A percentile compares a stretch with the other conserved stretches of the same genome.
phyloP scores from a whole-genome alignment of 2,888 invertebrate genomes.

The Himalopsyche tibetana region DNA sequence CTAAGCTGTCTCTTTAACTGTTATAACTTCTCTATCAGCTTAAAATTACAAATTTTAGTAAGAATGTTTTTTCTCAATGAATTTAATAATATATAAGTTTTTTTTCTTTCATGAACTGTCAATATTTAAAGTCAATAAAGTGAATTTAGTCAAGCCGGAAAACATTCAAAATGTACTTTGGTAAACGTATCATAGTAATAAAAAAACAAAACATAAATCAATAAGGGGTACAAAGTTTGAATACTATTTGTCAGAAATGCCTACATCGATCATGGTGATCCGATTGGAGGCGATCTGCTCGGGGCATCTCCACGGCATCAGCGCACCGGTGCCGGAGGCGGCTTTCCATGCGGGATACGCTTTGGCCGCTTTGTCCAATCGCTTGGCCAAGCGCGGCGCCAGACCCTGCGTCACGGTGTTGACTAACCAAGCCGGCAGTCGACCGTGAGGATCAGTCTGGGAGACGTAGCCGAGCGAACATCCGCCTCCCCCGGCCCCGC shows the following conservation, averaged over 20 bases:
- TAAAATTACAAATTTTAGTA: no score
- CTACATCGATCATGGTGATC: conserved; percentile 83
- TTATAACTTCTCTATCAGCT: no score
- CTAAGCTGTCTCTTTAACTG: no score
- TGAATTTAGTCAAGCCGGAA: background rate
- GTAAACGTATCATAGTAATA: no score
- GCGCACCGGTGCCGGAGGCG: conserved; percentile 82
- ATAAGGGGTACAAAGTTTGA: no score
- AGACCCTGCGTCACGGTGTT: conserved; percentile 91
- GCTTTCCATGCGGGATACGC: conserved; percentile 90
- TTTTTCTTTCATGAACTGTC: background rate
- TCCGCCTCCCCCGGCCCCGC: conserved; percentile 75
- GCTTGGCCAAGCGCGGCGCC: conserved; percentile 90
- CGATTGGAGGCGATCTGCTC: conserved; percentile 87
- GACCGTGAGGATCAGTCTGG: conserved; percentile 92
- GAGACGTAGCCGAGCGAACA: conserved; percentile 92
- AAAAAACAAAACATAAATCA: no score
- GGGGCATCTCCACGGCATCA: conserved; percentile 92
- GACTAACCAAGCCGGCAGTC: conserved; percentile 91
- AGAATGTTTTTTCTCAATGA: no score
- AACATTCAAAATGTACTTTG: no score
- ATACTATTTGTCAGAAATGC: conserved; percentile 67
- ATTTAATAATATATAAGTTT: background rate
- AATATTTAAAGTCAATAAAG: no score
- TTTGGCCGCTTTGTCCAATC: conserved; percentile 88